Base-by-base conservation (phyloP, 2,797 vertebrate species). In the Lacerta agilis region DNA sequence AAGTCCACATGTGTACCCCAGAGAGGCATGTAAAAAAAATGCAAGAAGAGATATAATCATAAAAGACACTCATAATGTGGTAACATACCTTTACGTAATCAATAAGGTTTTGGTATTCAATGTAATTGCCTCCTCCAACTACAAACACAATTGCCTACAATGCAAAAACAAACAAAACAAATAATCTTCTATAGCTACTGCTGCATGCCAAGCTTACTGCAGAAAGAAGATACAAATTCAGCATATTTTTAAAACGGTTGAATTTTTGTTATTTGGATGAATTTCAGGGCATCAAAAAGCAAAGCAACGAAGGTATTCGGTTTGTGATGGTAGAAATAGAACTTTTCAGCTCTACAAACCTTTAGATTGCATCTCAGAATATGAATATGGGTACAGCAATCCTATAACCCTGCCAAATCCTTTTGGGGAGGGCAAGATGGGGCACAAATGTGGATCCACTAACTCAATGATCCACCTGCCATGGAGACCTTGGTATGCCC, bases 91-190 rank as follows among this genome's bases (percentile, higher is more conserved):
- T 99, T 92, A 98, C 93, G 89, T 99, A 99, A 96, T 99, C 99
- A 88, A 98, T 97, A 91, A 99, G 98, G 96, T 99, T 99, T 96
- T 99, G 99, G 95, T 99, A 99, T 93, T 99, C 99, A 79, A 99
- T 99, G 93, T 99, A 99, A 97, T 99, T 99, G 93, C 99, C 99
- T 89, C 99, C 99, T 96, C 99, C 99, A 7, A 99, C 98, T 81
- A 99, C 97, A 89, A 99, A 99, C 79, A 99, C 98, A 84, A 99
- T 98, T 4, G 99, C 99, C 99, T 99, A 93, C 92, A 96, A 96
- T 84, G 27, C 75, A 95, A 96, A 89, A 88, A 58, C 79, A 41
- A 89, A 55, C 5, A 77, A 10, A 33, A 8, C n/a, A 72, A 86
- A 61, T 38, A 92, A 33, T 79, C 8, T 3, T 76, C 0, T 79